Base-by-base conservation (phyloP, 2,113 vertebrate species). In the Reinhardtius hippoglossoides region DNA sequence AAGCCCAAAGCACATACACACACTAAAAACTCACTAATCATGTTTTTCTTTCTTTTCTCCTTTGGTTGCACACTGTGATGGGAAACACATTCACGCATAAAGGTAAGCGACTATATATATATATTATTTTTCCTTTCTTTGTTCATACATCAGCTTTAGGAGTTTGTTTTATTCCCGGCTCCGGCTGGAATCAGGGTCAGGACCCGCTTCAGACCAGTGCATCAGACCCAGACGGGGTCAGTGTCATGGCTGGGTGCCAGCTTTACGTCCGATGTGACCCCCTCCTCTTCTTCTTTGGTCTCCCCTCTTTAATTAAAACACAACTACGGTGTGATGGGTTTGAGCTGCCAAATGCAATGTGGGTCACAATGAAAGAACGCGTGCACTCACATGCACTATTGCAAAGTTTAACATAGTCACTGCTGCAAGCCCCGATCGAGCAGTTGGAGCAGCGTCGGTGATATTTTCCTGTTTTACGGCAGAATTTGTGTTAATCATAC, bases 321-420 rank as follows among this genome's bases (percentile, higher is more conserved):
- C 42, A 77, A 31, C 69, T 55, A 24, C 63, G n/a, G 64, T 35
- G 42, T 37, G 37, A 77, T 71, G 14, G 16, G 5, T 6, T 65
- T 42, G 63, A 79, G 87, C 35, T 76, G 58, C 64, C 66, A 75
- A 67, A 71, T n/a, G 50, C 24, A 65, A 76, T 80, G 27, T 78
- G 67, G 69, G 78, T 81, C 68, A 77, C 12, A 20, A 64, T 60
- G 59, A 81, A 24, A 72, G 24, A 55, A 66, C 48, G 18, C 50
- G 18, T 4, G 50, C 50, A 52, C 50, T 8, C 18, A 52, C 50
- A 52, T 8, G 18, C 50, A 52, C 50, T 52, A 15, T 46, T 40
- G 46, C 46, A 48, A 48, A 54, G 50, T 54, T 54, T 18, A 48
- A 48, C 44, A 48, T 7, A 18, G 44, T 48, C 3, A 54, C 46